Conservation (phyloP, 2,113 vertebrate genomes). For the Ceyx melanurus region DNA sequence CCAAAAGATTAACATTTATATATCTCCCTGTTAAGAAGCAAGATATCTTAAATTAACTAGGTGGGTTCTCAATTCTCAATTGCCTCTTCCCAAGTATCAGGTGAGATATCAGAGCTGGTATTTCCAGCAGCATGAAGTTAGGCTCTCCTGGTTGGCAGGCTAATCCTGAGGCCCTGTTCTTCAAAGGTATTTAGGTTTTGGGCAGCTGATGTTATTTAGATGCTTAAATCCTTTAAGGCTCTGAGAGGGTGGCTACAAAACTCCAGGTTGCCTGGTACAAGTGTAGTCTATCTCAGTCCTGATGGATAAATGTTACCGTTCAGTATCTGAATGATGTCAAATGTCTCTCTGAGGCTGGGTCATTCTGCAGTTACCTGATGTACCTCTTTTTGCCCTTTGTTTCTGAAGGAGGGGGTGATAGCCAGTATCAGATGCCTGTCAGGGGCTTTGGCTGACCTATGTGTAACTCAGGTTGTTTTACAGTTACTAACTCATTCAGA, state of each 20-base stretch:
- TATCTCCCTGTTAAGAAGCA: constrained; percentile 13
- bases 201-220: not conserved
- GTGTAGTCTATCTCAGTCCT: not conserved
- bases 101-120: constrained; percentile 25
- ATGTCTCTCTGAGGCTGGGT: not conserved
- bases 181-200: constrained; percentile 31
- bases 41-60: constrained; percentile 28
- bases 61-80: not conserved
- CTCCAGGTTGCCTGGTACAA: not conserved
- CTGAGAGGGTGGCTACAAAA: not conserved
- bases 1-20: constrained; percentile 52
- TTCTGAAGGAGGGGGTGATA: not conserved
- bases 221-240: not conserved
- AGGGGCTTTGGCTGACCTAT: not conserved
- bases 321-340: not conserved
- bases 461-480: not conserved
- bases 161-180: constrained; percentile 8
- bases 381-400: not conserved
- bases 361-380: not conserved
- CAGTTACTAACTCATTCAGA: constrained; percentile 6
- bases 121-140: not conserved
- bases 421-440: not conserved
- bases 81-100: constrained; percentile 7
- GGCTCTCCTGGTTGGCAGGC: not conserved
- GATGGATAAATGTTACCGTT: not conserved